Evolutionary conservation across 1,140 invertebrate genomes (phyloP), one percentile per base, ranked within the genome.

Genomic region (Pteromalus puparum): DNA sequence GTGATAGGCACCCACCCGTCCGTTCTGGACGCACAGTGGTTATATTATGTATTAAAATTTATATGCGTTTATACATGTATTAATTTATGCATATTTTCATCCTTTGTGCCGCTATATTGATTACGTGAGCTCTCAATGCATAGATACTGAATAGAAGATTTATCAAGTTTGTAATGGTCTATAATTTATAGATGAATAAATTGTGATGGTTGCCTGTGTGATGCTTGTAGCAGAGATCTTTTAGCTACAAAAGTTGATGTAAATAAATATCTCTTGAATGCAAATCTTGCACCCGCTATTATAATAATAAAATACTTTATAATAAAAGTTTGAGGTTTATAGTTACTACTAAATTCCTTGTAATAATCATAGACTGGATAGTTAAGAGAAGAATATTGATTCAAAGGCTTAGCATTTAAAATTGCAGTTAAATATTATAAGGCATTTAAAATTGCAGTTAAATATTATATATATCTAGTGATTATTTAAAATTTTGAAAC

Each of bases 321-420:
- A 24, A 70, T 42, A 9, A 28, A 28, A n/a, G n/a, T 13, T 13
- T 5, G 1, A 70, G 42, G 38, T 74, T 87, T 42, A n/a, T 90
- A 90, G 70, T 88, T 15, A 61, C n/a, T 5, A 24, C 85, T 86
- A 74, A 53, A 9, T 21, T 87, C 10, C 83, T 88, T 83, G 73
- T 92, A 93, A 9, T 93, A 91, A 46, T 92, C 86, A 70, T 92
- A 92, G 28, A 76, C 15, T 38, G 91, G 91, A 88, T 89, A 93
- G n/a, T 82, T 78, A 13, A 30, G 12, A 26, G 80, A 79, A 79
- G 30, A 28, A 77, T 85, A 80, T 61, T 85, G 30, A 1, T 28
- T 26, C 0, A 67, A 1, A 26, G 81, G 38, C 61, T 82, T 85
- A 67, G 12, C 28, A 73, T 82, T 30, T 42, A n/a, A n/a, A n/a